A percentile compares a stretch with the other conserved stretches of the same genome.
Conservation (phyloP, 2,797 vertebrate species). For the Ataeniobius toweri region DNA sequence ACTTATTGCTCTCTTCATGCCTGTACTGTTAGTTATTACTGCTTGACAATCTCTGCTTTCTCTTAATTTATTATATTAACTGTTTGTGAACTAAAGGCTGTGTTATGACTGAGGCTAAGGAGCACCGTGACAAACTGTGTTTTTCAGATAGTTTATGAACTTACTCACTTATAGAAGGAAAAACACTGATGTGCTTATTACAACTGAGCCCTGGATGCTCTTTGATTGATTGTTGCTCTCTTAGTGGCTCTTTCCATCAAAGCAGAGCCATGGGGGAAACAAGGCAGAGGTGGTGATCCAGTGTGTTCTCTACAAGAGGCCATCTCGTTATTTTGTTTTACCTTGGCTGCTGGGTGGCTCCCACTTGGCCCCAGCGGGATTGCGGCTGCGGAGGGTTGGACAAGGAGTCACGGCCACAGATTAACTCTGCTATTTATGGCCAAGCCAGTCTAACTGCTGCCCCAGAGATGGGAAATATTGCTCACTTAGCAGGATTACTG, state of each 20-base stretch:
- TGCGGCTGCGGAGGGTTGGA: slow-evolving; percentile 67
- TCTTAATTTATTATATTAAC: slow-evolving; percentile 10
- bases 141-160: slow-evolving; percentile 51
- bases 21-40: slow-evolving; percentile 1
- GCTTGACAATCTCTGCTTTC: slow-evolving; percentile 1
- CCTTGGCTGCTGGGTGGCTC: slow-evolving; percentile 67
- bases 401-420: slow-evolving; percentile 80
- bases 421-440: slow-evolving; percentile 84
- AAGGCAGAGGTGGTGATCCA: slow-evolving; percentile 30
- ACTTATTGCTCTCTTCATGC: slow-evolving; percentile 5
- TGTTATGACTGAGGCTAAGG: slow-evolving; percentile 22
- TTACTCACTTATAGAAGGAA: slow-evolving; percentile 34
- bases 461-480: slow-evolving; percentile 85
- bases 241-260: slow-evolving; percentile 33
- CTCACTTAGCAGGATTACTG: slow-evolving; percentile 87
- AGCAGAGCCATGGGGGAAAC: slow-evolving; percentile 23
- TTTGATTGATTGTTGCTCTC: slow-evolving; percentile 52
- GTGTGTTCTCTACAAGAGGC: slow-evolving; percentile 45
- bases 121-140: slow-evolving; percentile 42
- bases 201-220: slow-evolving; percentile 21
- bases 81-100: slow-evolving; percentile 9
- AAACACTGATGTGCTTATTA: slow-evolving; percentile 29
- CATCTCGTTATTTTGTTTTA: slow-evolving; percentile 69
- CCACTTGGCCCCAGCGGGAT: slow-evolving; percentile 60
- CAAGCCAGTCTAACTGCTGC: slow-evolving; percentile 77